A percentile compares a stretch with the other conserved stretches of the same genome.
These are phyloP conservation scores for Euwallacea similis DNA, from an alignment of 1,140 invertebrate species.

Conservation along the genomic window DNA sequence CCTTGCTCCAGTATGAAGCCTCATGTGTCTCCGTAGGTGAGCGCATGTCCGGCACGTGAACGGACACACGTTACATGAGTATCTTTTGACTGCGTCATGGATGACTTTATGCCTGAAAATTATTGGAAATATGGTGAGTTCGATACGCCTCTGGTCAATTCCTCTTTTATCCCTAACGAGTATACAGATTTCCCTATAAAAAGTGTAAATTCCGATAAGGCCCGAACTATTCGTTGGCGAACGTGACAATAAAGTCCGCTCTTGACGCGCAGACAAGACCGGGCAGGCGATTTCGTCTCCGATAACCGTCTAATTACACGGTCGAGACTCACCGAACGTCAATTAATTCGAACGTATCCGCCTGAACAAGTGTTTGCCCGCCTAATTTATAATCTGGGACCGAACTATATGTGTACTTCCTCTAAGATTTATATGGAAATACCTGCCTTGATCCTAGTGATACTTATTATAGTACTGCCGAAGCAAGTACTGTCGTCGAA, in stretches of 20 bases:
- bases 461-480: too few species aligned
- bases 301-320: slow-evolving; percentile 47
- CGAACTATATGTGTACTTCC: slow-evolving; percentile 24
- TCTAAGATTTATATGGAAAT: slow-evolving; percentile 17
- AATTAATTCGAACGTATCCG: slow-evolving; percentile 38
- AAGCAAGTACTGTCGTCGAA: too few species aligned
- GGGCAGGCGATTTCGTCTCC: slow-evolving; percentile 39
- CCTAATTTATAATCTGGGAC: slow-evolving; percentile 29
- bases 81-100: slow-evolving; percentile 62
- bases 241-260: slow-evolving; percentile 37
- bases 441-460: not conserved
- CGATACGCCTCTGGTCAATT: slow-evolving; percentile 8
- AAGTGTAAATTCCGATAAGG: slow-evolving; percentile 32
- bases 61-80: slow-evolving; percentile 64
- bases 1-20: slow-evolving; percentile 76
- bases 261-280: slow-evolving; percentile 36
- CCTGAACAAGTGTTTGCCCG: slow-evolving; percentile 36
- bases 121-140: not conserved
- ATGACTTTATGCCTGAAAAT: slow-evolving; percentile 58
- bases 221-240: slow-evolving; percentile 30
- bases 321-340: slow-evolving; percentile 41
- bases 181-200: slow-evolving; percentile 22
- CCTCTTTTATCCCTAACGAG: slow-evolving; percentile 21
- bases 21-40: slow-evolving; percentile 76
- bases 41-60: slow-evolving; percentile 68